Base-by-base conservation (phyloP, 2,888 invertebrate species). In the Sceliomorpha sp. region DNA sequence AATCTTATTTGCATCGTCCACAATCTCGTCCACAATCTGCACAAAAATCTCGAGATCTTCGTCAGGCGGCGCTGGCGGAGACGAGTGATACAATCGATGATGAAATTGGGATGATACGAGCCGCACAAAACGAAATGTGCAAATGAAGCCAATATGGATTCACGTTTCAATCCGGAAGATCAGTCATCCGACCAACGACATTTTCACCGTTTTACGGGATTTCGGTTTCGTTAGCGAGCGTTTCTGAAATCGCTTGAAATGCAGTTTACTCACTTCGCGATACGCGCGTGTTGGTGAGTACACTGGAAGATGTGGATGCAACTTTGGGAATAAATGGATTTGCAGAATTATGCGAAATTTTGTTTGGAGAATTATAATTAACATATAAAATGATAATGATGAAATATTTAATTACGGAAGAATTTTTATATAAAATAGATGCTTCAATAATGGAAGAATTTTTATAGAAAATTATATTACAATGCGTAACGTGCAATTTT, bases 121-220 rank as follows among this genome's bases (percentile, higher is more conserved):
- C 72, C 60, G 77, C 75, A 73, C 79, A 80, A 86, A 85, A 85
- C 81, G 85, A 86, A 84, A 85, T 84, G 84, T 85, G 83, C 82
- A 86, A 87, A 87, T 85, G 85, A 87, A 83, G 87, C 86, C 86
- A 87, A 87, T 87, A 86, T 86, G 75, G 82, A 80, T 76, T 77
- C 50, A 63, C 64, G 70, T 63, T 70, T 75, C 73, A 73, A 75
- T 81, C 75, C 76, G 75, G 58, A 76, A 79, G 74, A 71, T 75
- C 82, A 69, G 69, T 67, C 69, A 73, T 48, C 70, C 79, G 74
- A 62, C 68, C 82, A 82, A 83, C 75, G 81, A 80, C 79, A 82
- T 84, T 84, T 82, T 74, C 72, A 67, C 40, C 48, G 36, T 59
- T 66, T 66, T 32, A 66, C 31, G 47, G 27, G 32, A 45, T 58